Evolutionary conservation across 2,113 vertebrate genomes (phyloP), one percentile per base, ranked within the genome.

Genomic region (Sinocyclocheilus anshuiensis): DNA sequence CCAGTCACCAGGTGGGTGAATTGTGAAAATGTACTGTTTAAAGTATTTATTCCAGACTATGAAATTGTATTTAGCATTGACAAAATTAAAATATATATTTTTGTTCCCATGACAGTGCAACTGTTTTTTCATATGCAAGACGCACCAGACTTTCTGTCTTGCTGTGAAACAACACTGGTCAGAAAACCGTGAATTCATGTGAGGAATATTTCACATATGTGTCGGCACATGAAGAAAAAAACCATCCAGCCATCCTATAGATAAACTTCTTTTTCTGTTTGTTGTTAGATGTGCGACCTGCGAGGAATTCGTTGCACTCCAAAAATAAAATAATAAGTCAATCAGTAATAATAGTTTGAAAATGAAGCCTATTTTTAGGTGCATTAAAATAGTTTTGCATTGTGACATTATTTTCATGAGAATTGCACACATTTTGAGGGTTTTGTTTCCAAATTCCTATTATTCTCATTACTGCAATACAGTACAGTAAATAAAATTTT

Each of bases 61-160:
- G 24, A 67, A 67, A 26, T 67, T 33, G 15, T 69, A 33, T 33
- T 69, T 67, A 18, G 29, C 29, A 69, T 33, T 15, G 16, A 33
- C 63, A 3, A 65, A 65, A 15, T 6, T 6, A 29, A 29, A 24
- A 33, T 18, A 33, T 26, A 26, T 13, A 13, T 67, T 33, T 67
- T 67, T 69, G 65, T 69, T 2, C 26, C 2, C 20, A 9, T 71
- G 8, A 36, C 65, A 33, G 13, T 20, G 67, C 16, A 71, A 36
- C 67, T 36, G 67, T 71, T 71, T 69, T 67, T 71, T 36, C 67
- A 71, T 71, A 71, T 71, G 67, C 67, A 36, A 71, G 67, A 71
- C 0, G 29, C 7, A 8, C 67, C 67, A 71, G 67, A 36, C 67
- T n/a, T 61, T 61, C 57, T 61, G 57, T 61, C 20, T 69, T 69